Base-by-base conservation (phyloP, 1,140 invertebrate genomes). In the Thaumetopoea pityocampa region DNA sequence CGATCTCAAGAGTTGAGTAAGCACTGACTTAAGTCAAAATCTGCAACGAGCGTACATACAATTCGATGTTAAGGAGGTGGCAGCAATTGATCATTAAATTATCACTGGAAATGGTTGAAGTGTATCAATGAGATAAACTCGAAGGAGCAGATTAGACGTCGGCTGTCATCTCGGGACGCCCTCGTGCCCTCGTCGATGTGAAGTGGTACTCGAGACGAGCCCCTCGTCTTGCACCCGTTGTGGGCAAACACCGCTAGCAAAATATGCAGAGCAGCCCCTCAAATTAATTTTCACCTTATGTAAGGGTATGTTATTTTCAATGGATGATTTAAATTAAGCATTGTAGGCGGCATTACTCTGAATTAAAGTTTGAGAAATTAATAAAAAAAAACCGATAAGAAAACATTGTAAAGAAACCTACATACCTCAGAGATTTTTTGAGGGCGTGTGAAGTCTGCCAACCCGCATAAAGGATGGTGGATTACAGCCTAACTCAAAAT, bases 101-200 rank as follows among this genome's bases (percentile, higher is more conserved):
- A 48, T 28, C 23, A 26, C 35, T 46, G 35, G 47, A 47, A 54
- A 40, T 43, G 40, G 32, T 51, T 37, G 35, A 37, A 55, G 65
- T 55, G 50, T 41, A 60, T 60, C 59, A 51, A 57, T 61, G 61
- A 48, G 53, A 55, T 57, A 56, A 57, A 48, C 55, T 52, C 54
- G 51, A 67, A 65, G 59, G 45, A 48, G 53, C 57, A 69, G 74
- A 78, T 79, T 78, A 82, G 67, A 76, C 71, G 64, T 70, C 40
- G 65, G 59, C 70, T 70, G 72, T 74, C 77, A 77, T 64, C 68
- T 69, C 52, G 48, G 54, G 63, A 62, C n/a, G n/a, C n/a, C n/a
- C n/a, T n/a, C n/a, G 62, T 50, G 51, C 57, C 51, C 74, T 77
- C 64, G 47, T 48, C 52, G 44, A 45, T 55, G 43, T 59, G 18